These are phyloP conservation scores for Octodonta nipae DNA, from an alignment of 2,888 invertebrate genomes.

Conservation along the genomic window DNA sequence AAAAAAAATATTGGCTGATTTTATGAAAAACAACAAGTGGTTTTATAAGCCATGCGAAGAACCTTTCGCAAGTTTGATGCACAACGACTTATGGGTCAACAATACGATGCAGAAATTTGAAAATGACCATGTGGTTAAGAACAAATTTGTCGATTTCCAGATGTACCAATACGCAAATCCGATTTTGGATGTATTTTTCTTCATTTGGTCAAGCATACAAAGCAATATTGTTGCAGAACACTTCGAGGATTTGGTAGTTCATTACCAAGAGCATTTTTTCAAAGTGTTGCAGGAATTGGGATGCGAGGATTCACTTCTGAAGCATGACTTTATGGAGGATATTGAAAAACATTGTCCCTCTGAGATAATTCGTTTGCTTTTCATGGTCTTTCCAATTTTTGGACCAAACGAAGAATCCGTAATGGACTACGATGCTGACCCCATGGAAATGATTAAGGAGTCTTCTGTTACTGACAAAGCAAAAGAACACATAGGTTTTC, in stretches of 20 bases:
- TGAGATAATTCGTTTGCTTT: too few relatives aligned
- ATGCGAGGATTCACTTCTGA: constrained; percentile 13
- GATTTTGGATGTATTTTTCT: constrained; percentile 40
- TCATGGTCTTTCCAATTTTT: too few relatives aligned
- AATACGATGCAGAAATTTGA: constrained; percentile 39
- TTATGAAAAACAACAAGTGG: too few relatives aligned
- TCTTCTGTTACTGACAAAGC: too few relatives aligned
- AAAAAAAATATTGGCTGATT: too few relatives aligned
- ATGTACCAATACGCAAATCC: constrained; percentile 40
- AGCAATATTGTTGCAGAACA: constrained; percentile 29
- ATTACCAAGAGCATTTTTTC: constrained; percentile 38
- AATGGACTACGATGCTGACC: too few relatives aligned
- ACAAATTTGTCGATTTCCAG: constrained; percentile 27
- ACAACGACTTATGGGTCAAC: constrained; percentile 46
- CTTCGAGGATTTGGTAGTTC: constrained; percentile 34
- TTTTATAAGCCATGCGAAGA: too few relatives aligned
- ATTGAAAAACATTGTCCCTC: too few relatives aligned
- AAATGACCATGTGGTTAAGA: constrained; percentile 10
- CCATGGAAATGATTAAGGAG: too few relatives aligned
- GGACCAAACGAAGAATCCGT: too few relatives aligned
- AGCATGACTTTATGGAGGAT: too few relatives aligned
- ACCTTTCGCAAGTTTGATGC: constrained; percentile 41
- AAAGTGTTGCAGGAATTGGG: constrained; percentile 25
- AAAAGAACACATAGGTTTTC: too few relatives aligned
- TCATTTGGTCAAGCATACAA: constrained; percentile 40